phyloP scores from a whole-genome alignment of 2,797 vertebrate species.

The Ara ararauna region DNA sequence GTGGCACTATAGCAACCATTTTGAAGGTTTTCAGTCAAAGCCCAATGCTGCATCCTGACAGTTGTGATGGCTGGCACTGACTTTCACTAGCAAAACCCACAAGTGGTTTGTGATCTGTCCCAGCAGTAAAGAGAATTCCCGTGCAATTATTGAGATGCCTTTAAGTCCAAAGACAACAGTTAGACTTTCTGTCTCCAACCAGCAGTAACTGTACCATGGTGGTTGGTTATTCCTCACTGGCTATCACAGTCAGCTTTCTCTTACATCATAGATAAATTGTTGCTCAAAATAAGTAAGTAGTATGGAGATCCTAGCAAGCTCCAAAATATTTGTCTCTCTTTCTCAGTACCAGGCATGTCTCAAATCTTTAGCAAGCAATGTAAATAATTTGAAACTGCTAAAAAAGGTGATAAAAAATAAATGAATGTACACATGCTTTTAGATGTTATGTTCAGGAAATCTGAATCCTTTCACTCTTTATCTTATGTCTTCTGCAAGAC shows the following conservation, averaged over 20 bases:
- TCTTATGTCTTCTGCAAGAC: background rate
- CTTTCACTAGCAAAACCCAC: background rate
- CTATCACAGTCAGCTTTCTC: background rate
- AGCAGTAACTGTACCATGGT: background rate
- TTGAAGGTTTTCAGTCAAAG: background rate
- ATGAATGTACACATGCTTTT: background rate
- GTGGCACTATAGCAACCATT: background rate
- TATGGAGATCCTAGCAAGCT: background rate
- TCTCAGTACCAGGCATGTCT: background rate
- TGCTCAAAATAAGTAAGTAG: background rate
- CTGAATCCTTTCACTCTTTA: background rate
- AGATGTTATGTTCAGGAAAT: background rate
- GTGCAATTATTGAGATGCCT: constrained; percentile 31
- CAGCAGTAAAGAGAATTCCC: constrained; percentile 3
- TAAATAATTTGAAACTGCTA: background rate
- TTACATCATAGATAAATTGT: background rate
- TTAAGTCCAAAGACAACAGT: constrained; percentile 41
- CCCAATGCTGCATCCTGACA: background rate
- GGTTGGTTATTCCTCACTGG: background rate
- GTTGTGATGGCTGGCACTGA: background rate
- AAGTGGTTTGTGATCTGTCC: constrained; percentile 34
- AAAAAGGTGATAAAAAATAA: background rate
- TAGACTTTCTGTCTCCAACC: constrained; percentile 54
- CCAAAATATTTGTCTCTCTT: background rate
- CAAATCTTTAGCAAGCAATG: background rate